A percentile compares a stretch with the other conserved stretches of the same genome.
Evolutionary conservation across 2,113 vertebrate species (phyloP).

Genomic region (Telmatochromis sp.): DNA sequence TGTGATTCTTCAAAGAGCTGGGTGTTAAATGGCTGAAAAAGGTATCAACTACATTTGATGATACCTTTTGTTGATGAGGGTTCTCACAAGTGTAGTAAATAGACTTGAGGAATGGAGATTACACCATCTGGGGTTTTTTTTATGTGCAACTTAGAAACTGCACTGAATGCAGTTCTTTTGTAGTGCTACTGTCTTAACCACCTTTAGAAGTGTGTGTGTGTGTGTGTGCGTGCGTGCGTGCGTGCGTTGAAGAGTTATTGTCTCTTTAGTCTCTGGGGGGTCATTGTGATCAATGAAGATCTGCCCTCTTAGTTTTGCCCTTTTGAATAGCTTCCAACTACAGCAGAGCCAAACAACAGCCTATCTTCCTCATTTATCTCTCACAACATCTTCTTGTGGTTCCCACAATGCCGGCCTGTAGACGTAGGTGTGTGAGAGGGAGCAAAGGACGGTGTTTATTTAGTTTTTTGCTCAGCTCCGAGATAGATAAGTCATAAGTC

Average conservation of each 20-base stretch:
- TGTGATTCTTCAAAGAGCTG: background rate
- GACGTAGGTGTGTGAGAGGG: background rate
- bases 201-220: background rate
- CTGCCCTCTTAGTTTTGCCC: constrained; percentile 10
- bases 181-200: background rate
- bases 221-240: background rate
- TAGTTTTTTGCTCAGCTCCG: background rate
- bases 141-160: background rate
- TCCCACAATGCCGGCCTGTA: background rate
- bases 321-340: background rate
- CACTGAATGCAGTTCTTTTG: background rate
- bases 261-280: background rate
- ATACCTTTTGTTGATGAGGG: background rate
- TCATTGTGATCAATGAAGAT: constrained; percentile 29
- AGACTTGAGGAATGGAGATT: background rate
- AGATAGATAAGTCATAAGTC: constrained; percentile 15
- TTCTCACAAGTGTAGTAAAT: background rate
- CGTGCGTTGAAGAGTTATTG: background rate
- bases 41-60: background rate
- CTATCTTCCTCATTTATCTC: constrained; percentile 36
- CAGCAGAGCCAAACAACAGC: background rate
- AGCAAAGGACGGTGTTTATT: background rate
- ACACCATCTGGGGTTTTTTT: accelerated
- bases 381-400: background rate
- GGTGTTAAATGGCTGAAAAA: background rate